phyloP scores from a whole-genome alignment of 2,113 vertebrate species.

The Dipodomys ordii region DNA sequence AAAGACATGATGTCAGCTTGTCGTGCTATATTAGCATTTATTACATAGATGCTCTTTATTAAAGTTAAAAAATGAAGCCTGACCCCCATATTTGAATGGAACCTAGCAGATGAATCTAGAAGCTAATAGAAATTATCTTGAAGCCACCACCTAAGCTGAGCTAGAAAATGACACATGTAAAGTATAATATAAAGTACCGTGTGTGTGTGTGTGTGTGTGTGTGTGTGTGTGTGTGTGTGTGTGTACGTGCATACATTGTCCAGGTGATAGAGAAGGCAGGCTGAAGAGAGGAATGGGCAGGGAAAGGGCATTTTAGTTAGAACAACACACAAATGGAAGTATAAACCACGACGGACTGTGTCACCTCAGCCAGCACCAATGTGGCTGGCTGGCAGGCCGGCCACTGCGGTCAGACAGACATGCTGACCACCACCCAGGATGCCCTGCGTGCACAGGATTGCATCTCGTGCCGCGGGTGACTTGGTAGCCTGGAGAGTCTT shows the following conservation, averaged over 20 bases:
- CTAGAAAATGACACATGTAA: neutral
- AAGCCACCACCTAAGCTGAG: neutral
- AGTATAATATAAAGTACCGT: neutral
- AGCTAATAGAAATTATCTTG: neutral
- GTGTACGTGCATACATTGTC: neutral
- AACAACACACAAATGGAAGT: neutral
- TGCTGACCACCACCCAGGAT: neutral
- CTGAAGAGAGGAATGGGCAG: neutral
- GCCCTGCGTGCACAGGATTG: too few species aligned
- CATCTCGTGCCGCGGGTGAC: neutral
- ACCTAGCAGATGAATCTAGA: neutral
- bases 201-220: neutral
- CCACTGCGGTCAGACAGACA: neutral
- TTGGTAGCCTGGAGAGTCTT: neutral
- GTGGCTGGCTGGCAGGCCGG: too few species aligned
- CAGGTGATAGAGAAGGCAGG: neutral
- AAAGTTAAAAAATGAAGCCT: neutral
- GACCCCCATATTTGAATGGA: neutral
- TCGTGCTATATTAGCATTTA: neutral
- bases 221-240: neutral
- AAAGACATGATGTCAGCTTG: neutral
- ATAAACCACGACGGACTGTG: rapidly evolving
- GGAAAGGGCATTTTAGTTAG: neutral
- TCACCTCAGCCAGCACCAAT: neutral
- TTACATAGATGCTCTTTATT: neutral